These are phyloP conservation scores for Ypsolopha sequella DNA, from an alignment of 2,888 invertebrate species.

Conservation along the genomic window DNA sequence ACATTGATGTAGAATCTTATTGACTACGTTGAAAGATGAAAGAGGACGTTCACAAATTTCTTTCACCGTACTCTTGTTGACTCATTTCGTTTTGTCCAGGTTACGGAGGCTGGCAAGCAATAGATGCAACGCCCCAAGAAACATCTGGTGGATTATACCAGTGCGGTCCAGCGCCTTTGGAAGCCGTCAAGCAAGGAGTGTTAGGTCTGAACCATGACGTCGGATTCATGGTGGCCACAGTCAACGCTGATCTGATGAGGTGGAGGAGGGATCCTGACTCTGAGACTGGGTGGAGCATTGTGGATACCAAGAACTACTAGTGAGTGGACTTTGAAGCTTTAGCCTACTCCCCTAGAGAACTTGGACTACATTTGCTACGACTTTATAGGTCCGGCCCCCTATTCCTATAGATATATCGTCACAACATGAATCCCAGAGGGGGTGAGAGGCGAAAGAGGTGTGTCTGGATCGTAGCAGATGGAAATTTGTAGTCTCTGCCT, in stretches of 20 bases:
- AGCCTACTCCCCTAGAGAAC: too few species aligned
- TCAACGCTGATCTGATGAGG: constrained; percentile 85
- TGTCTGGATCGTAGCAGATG: too few species aligned
- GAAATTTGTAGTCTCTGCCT: too few species aligned
- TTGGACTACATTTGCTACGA: too few species aligned
- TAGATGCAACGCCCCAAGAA: constrained; percentile 90
- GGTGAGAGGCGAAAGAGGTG: too few species aligned
- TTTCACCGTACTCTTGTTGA: too few species aligned
- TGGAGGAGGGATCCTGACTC: constrained; percentile 79
- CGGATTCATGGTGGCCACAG: constrained; percentile 83
- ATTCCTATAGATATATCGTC: too few species aligned
- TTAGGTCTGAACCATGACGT: constrained; percentile 82
- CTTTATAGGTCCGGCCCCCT: too few species aligned
- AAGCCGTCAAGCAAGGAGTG: constrained; percentile 82
- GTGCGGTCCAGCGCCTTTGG: constrained; percentile 84
- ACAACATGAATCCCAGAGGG: too few species aligned
- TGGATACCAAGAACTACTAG: constrained; percentile 82
- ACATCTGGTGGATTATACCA: constrained; percentile 78
- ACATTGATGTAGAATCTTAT: too few species aligned
- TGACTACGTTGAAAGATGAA: too few species aligned
- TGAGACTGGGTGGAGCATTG: constrained; percentile 75
- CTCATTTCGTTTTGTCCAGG: constrained; percentile 38
- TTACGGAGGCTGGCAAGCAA: constrained; percentile 92
- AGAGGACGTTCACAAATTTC: too few species aligned
- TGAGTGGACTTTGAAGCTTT: constrained; percentile 47